Conservation (phyloP, 2,888 invertebrate species). For the Adelphocoris suturalis region DNA sequence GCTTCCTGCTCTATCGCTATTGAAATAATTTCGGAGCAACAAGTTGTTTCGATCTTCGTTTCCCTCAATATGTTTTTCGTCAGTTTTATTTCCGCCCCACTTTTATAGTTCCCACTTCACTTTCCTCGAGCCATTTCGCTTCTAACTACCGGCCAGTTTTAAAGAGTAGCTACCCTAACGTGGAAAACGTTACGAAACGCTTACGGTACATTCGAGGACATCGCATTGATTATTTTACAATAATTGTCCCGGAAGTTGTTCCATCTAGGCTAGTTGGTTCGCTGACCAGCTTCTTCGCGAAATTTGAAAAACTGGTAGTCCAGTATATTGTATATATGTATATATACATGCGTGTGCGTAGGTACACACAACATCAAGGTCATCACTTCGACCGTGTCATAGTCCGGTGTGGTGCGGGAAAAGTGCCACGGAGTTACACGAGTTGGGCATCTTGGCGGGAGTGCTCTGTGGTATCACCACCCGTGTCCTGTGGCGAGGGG, state of each 20-base stretch:
- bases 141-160: neutral
- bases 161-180: no score
- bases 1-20: neutral
- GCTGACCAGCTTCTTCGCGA: no score
- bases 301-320: no score
- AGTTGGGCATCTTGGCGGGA: no score
- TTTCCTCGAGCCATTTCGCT: neutral
- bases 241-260: neutral
- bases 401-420: no score
- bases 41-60: neutral
- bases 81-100: neutral
- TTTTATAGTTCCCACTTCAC: neutral
- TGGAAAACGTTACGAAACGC: neutral
- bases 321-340: no score
- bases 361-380: no score
- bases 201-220: neutral
- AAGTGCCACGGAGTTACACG: no score
- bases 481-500: no score
- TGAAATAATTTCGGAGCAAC: conserved; percentile 49
- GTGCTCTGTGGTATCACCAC: no score
- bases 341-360: no score
- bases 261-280: neutral
- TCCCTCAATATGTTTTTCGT: neutral
- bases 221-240: neutral
- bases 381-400: no score